Base-by-base conservation (phyloP, 2,888 invertebrate species). In the Tineola bisselliella region DNA sequence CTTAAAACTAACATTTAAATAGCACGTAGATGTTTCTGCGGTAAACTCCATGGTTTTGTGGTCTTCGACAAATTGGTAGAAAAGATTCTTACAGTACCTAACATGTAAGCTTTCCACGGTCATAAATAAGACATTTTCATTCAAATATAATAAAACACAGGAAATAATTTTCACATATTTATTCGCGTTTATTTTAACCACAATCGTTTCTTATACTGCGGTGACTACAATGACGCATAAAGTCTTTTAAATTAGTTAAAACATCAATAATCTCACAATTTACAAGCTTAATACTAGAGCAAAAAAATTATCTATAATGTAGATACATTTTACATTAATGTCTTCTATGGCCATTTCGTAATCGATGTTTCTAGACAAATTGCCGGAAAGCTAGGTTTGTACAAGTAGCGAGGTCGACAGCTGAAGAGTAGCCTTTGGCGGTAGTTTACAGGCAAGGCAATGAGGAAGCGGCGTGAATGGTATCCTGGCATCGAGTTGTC, bases 381-480 rank as follows among this genome's bases (percentile, higher is more conserved):
- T 15, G 48, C 10, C 3, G 48, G 8, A 48, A 48, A 48, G 48
- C n/a, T 48, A 13, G 13, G 48, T 17, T 17, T 48, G 58, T 33
- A 58, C 56, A 56, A 56, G 58, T 58, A 58, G 58, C 58, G 33
- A 19, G 33, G 58, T 58, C 58, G 58, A 58, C 58, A 58, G 31
- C 25, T 54, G 54, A 54, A 54, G 54, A 54, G 33, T 31, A 33
- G 58, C 58, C 58, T 58, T 58, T 58, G 58, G 58, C 58, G 58
- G 58, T 58, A 58, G 33, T 54, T 58, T 58, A 73, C 71, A 67
- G 66, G 69, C 67, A 64, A 61, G 68, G 71, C 78, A 76, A 79
- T 78, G 72, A 80, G 80, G 80, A 80, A 80, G 79, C 75, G 73
- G 69, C 68, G 33, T 17, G 56, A 54, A 54, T 54, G 25, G 17